Base-by-base conservation (phyloP, 2,888 invertebrate genomes). In the Hirtodrosophila trivittata region DNA sequence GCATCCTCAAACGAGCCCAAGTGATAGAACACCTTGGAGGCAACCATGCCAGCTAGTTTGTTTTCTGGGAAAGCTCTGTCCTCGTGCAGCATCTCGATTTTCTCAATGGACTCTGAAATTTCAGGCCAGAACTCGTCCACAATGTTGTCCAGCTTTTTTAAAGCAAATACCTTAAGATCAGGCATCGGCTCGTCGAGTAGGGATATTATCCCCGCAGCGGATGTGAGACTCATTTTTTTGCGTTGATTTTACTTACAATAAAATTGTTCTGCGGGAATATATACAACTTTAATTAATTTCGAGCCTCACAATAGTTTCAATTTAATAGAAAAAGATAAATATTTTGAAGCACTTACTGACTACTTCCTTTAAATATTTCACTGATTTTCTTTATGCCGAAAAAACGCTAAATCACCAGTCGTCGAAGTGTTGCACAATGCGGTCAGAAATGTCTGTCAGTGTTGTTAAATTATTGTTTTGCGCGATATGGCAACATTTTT, bases 121-220 rank as follows among this genome's bases (percentile, higher is more conserved):
- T 99, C 98, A 6, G 98, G 97, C 98, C 98, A 99, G 92, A 99
- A 99, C 89, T 97, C 97, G 90, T 98, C 97, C 0, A 98, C 98
- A 86, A 99, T 97, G 88, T 94, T 93, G 91, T 98, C 96, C 83
- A 99, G 92, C 89, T 98, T 97, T 88, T 95, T 95, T 83, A 99
- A 91, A 10, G 98, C 98, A 90, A 98, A 98, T 18, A 96, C 94
- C 92, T 98, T 97, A 58, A 98, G 92, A 91, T 98, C 97, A 9
- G 96, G 94, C 93, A 97, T 96, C 47, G 97, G 95, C 91, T 98
- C 98, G 91, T 98, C 98, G 77, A 98, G 92, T 86, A 98, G 94
- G 92, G 98, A 97, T 89, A 98, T 96, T 75, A 98, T 97, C 90
- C 98, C 98, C 89, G 97, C 97, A 59, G 93, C 93, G 60, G 93